Evolutionary conservation across 2,113 vertebrate species (phyloP).

Genomic region (Camelus dromedarius): DNA sequence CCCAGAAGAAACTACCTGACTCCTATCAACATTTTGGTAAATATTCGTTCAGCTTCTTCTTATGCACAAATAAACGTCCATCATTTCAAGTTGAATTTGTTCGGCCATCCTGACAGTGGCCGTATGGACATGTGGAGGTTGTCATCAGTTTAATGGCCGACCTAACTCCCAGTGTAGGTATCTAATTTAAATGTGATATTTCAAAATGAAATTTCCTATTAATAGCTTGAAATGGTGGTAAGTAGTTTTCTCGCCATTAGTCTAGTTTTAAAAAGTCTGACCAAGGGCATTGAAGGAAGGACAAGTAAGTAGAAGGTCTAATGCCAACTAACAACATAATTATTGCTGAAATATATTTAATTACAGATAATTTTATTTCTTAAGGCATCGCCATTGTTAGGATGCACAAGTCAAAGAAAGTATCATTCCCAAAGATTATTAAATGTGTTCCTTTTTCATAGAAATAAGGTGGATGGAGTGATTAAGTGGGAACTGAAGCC

Average conservation of each 20-base stretch:
- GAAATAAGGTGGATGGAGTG: neutral
- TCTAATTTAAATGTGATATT: conserved; percentile 25
- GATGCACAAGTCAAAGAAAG: neutral
- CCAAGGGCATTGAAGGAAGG: conserved; percentile 41
- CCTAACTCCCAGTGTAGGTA: neutral
- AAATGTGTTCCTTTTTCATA: conserved; percentile 21
- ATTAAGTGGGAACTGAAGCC: neutral
- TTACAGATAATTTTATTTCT: conserved; percentile 27
- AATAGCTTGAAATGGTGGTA: neutral
- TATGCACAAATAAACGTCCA: neutral
- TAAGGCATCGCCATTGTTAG: neutral
- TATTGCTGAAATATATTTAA: conserved; percentile 51
- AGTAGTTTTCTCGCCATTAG: neutral
- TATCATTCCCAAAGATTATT: neutral
- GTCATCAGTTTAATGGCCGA: neutral
- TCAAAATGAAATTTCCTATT: conserved; percentile 42
- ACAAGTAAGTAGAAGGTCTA: neutral
- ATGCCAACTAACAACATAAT: conserved; percentile 26
- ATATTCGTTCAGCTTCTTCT: neutral
- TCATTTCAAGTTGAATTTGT: neutral
- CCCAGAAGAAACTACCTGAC: neutral
- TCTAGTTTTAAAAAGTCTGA: neutral
- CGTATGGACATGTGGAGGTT: neutral
- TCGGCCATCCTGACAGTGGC: neutral
- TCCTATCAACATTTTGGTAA: conserved; percentile 17